These are phyloP conservation scores for Caenorhabditis sp. DNA, from an alignment of 2,888 invertebrate species.

Conservation along the genomic window DNA sequence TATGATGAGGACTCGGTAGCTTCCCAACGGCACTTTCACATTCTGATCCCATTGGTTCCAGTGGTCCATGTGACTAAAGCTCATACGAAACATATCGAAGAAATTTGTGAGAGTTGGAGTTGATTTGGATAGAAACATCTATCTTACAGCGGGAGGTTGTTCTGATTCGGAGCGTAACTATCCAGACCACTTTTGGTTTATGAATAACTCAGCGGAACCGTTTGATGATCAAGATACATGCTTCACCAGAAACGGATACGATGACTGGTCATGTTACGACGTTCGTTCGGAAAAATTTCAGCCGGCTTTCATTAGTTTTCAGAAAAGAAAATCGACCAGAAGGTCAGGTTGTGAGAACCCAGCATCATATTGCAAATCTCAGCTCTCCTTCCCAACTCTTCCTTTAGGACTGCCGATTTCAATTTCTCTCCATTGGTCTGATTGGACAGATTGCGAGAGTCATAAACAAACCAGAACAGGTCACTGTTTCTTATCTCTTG, in stretches of 20 bases:
- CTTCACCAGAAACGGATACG: conserved; percentile 23
- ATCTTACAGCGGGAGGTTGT: conserved; percentile 28
- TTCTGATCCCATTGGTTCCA: conserved; percentile 48
- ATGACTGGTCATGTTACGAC: conserved; percentile 45
- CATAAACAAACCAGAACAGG: conserved; percentile 21
- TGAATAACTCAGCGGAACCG: not conserved
- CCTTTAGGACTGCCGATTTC: conserved; percentile 27
- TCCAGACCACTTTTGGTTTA: conserved; percentile 35
- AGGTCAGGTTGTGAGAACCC: conserved; percentile 38
- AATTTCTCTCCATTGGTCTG: conserved; percentile 29
- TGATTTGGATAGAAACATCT: not conserved
- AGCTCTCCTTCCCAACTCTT: not conserved
- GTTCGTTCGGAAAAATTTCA: conserved; percentile 1
- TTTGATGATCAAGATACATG: conserved; percentile 57
- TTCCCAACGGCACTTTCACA: conserved; percentile 41
- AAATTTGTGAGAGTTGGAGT: conserved; percentile 16
- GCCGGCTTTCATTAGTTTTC: not conserved
- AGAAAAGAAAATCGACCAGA: not conserved
- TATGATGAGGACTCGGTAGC: conserved; percentile 48
- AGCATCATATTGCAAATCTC: conserved; percentile 19
- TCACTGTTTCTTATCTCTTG: conserved; percentile 35
- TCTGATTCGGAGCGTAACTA: conserved; percentile 30
- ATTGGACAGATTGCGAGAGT: conserved; percentile 37
- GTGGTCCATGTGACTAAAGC: conserved; percentile 22
- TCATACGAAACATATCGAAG: not conserved